Conservation (phyloP, 2,113 vertebrate genomes). For the Xyrauchen texanus region DNA sequence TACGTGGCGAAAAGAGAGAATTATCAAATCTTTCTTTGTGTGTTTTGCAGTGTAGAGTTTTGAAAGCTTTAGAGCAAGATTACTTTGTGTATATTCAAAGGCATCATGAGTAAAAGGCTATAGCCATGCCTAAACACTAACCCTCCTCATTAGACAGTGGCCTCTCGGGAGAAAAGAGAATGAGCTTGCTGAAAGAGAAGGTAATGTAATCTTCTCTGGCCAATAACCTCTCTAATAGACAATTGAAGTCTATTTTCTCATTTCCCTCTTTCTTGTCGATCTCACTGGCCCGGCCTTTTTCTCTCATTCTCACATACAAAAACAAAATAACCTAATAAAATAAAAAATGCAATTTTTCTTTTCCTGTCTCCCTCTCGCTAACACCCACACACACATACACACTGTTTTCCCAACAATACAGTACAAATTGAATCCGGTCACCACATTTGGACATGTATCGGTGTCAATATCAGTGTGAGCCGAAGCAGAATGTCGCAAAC, state of each 20-base stretch:
- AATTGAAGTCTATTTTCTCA: constrained; percentile 46
- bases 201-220: constrained; percentile 49
- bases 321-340: constrained; percentile 38
- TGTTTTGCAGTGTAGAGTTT: constrained; percentile 7
- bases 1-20: constrained; percentile 14
- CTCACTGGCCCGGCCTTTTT: constrained; percentile 1
- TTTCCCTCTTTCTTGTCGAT: constrained; percentile 8
- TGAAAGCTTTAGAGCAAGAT: constrained; percentile 20
- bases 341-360: neutral
- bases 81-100: constrained; percentile 37
- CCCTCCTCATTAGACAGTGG: constrained; percentile 38
- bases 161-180: constrained; percentile 31
- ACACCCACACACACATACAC: neutral
- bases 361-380: neutral
- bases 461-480: neutral
- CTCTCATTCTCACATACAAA: constrained; percentile 25
- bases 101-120: constrained; percentile 44
- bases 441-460: neutral
- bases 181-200: constrained; percentile 29
- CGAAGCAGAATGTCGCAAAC: constrained; percentile 13
- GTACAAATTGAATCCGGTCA: neutral
- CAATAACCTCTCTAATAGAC: constrained; percentile 49
- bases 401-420: constrained; percentile 21
- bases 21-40: constrained; percentile 24
- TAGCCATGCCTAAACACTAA: constrained; percentile 44